Evolutionary conservation across 37 sponge, comb jelly and placozoan genomes (phyloP), one percentile per base, ranked within the genome.

Genomic region (Chondrilla cf. caribensis): DNA sequence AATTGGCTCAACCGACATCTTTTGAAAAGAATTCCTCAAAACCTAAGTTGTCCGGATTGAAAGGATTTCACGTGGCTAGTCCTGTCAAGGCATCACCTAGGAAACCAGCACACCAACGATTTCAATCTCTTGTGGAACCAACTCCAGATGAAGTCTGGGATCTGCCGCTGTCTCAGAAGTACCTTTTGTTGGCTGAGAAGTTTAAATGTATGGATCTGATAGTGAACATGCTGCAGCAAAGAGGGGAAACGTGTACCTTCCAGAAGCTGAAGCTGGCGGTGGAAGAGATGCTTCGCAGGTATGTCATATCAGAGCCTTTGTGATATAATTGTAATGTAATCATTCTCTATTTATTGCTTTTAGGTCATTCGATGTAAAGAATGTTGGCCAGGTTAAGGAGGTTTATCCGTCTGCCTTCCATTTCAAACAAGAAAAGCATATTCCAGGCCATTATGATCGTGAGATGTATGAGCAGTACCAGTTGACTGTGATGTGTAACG

Each of bases 201-300:
- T 95, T 95, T 21, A 89, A 79, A 5, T 89, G 90, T 51, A 81
- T 87, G 1, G 95, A 95, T 68, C 81, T 84, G 0, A 79, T 95
- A 24, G 85, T 80, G 17, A 82, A 44, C 41, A 85, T 95, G 90
- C 54, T 95, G 36, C 87, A 89, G 73, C 89, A 86, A 78, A 68
- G 95, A 32, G 67, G 75, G n/a, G 95, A 95, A 80, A 82, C 79
- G n/a, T 92, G 93, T 35, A 95, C 95, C 1, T 86, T 95, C 26
- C 6, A 6, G 32, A 95, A 91, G 51, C 82, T 95, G 70, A 95
- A 92, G 79, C n/a, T 67, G 22, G 87, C 93, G 2, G 95, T 95
- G 14, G 79, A 95, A 78, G 76, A 86, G 47, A 92, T 95, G 89
- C 79, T 58, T 32, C 82, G 87, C 58, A 95, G 85, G 95, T 95